Evolutionary conservation across 1,140 invertebrate genomes (phyloP), one percentile per base, ranked within the genome.

Genomic region (Pogonognathellus flavescens): DNA sequence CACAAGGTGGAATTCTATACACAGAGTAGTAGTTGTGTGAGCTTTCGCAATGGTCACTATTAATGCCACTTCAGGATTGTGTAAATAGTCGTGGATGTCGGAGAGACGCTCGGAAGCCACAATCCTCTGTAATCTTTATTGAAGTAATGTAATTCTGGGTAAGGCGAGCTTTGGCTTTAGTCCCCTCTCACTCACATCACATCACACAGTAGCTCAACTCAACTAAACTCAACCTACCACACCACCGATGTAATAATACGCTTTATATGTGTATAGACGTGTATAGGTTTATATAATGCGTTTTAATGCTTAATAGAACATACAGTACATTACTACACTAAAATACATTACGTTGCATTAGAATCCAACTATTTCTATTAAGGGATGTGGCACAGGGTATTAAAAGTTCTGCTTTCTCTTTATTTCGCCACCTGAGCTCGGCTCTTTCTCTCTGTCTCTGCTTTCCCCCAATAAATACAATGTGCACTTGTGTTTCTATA

Each of bases 111-210:
- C 70, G 4, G 22, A 76, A 76, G 22, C 80, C 80, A 81, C 80
- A 81, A 81, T 81, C 80, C 80, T 81, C 53, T 53, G 50, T 81
- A 81, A 81, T 81, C 80, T 59, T 81, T 81, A 81, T 81, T 81
- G 80, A 53, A 57, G 50, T 81, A 81, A 81, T 81, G 80, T 81
- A 81, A 81, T 81, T 81, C 80, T 55, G 80, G 18, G 50, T 76
- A 76, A 76, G 70, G 70, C 70, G 31, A 76, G 70, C 70, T 76
- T 76, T 76, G 41, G 70, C 41, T 25, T 70, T 31, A 70, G 66
- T 70, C 41, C 70, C 70, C 70, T 57, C 70, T 76, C 70, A 76
- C 70, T 76, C 70, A 76, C 70, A 76, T 76, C 70, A 76, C 70
- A 41, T 76, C 70, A 57, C 53, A 57, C 53, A 57, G n/a, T n/a